Conservation (phyloP, 1,140 invertebrate genomes). For the Ceratoteleas bidentatus region DNA sequence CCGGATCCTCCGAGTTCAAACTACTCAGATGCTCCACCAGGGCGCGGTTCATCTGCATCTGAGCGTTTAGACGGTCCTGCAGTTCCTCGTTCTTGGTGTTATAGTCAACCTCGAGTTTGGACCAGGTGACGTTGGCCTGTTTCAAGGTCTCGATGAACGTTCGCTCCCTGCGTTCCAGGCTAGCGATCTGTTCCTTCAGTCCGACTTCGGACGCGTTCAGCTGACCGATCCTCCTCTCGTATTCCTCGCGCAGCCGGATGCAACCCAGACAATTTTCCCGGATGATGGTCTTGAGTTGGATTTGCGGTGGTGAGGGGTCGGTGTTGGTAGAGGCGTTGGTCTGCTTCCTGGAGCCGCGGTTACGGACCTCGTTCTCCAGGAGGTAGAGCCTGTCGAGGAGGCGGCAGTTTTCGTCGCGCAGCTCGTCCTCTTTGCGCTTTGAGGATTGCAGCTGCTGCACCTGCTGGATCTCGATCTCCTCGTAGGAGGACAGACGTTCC, state of each 20-base stretch:
- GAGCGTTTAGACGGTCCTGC: slow-evolving; percentile 60
- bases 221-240: slow-evolving; percentile 56
- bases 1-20: slow-evolving; percentile 55
- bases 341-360: too few species aligned
- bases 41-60: slow-evolving; percentile 64
- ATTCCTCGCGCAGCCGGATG: slow-evolving; percentile 49
- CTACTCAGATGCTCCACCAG: slow-evolving; percentile 56
- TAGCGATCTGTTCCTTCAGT: slow-evolving; percentile 71
- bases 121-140: slow-evolving; percentile 80
- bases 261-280: slow-evolving; percentile 70
- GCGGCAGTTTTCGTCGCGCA: too few species aligned
- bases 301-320: slow-evolving; percentile 70
- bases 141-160: slow-evolving; percentile 79
- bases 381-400: too few species aligned
- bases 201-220: slow-evolving; percentile 48
- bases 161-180: slow-evolving; percentile 77
- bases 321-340: background rate
- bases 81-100: slow-evolving; percentile 66
- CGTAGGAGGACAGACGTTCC: too few species aligned
- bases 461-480: too few species aligned
- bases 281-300: slow-evolving; percentile 68
- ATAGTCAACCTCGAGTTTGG: slow-evolving; percentile 76
- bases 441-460: too few species aligned
- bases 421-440: too few species aligned
- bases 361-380: too few species aligned